Percentiles rank a stretch among this genome's conserved stretches.
phyloP scores from a whole-genome alignment of 1,140 invertebrate genomes.

The Drosophila mojavensis region DNA sequence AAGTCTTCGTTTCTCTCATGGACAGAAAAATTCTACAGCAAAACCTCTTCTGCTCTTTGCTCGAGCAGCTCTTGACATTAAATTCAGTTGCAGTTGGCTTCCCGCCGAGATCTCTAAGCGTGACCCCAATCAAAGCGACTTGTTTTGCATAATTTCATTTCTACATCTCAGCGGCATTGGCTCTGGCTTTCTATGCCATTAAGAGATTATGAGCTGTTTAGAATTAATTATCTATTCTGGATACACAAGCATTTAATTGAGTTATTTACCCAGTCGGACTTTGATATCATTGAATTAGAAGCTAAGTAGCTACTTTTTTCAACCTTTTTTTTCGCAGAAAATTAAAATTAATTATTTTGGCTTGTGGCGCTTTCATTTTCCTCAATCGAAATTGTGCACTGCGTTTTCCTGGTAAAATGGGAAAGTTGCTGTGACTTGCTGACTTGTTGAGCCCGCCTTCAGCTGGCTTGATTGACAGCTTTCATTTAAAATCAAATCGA shows the following conservation, averaged over 20 bases:
- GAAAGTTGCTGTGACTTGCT: conserved; percentile 62
- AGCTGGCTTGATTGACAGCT: conserved; percentile 77
- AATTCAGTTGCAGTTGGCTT: conserved; percentile 47
- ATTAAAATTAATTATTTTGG: conserved; percentile 38
- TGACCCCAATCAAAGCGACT: conserved; percentile 68
- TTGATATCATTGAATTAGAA: background rate
- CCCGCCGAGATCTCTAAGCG: conserved; percentile 36
- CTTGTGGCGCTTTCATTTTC: conserved; percentile 73
- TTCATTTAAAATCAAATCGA: conserved; percentile 80
- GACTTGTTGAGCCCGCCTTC: conserved; percentile 49
- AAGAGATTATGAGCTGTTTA: conserved; percentile 39
- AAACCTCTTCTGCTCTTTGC: background rate
- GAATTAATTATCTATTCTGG: conserved; percentile 43
- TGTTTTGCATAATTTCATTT: conserved; percentile 71
- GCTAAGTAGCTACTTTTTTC: background rate
- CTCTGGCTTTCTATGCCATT: conserved; percentile 43
- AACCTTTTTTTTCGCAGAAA: conserved; percentile 4
- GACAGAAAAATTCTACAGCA: conserved; percentile 24
- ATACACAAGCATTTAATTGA: conserved; percentile 31
- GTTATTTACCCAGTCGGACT: conserved; percentile 15
- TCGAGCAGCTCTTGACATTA: conserved; percentile 42
- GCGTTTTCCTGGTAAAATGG: conserved; percentile 75
- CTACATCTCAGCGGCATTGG: conserved; percentile 6
- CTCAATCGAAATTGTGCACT: conserved; percentile 44
- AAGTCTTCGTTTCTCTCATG: background rate